Evolutionary conservation across 2,797 vertebrate species (phyloP), one percentile per base, ranked within the genome.

Genomic region (Betta splendens): DNA sequence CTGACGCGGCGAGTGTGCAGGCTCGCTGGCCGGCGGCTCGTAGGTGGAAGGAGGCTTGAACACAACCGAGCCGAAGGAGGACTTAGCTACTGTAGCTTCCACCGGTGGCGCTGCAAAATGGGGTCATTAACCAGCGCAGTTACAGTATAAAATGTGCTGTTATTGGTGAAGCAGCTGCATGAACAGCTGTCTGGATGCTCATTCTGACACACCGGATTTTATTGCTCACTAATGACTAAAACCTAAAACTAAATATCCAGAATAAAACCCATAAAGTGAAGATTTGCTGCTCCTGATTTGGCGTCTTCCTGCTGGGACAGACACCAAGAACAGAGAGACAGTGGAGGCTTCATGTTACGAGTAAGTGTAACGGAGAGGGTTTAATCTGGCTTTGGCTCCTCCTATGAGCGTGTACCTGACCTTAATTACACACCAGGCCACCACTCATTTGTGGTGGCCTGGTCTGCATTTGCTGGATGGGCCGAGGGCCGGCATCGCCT

Each of bases 401-500:
- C 53, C 62, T 48, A 52, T 45, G 46, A 52, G 53, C 56, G 70
- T 42, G 31, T n/a, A 69, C 35, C 64, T 54, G 69, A 84, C 68
- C 55, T 63, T 89, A 87, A 86, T 89, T 84, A 83, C 68, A 69
- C 66, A 59, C 39, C 31, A 32, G 65, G 56, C 65, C 66, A 65
- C 63, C 67, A 62, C 80, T 82, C 77, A 36, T 29, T 28, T 40
- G 54, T 62, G 57, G 60, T 77, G n/a, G n/a, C n/a, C n/a, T n/a
- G n/a, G 60, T 58, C 48, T 39, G 31, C 26, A 31, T 54, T 63
- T 48, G 56, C 36, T 50, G 62, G 36, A 59, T 18, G 17, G 26
- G 16, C 61, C 49, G 56, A 16, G 23, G 46, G 25, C 3, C 45
- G 36, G 39, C 16, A 46, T 31, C 33, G 57, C 69, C 75, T 44